Base-by-base conservation (phyloP, 2,797 vertebrate genomes). In the Danio aesculapii region DNA sequence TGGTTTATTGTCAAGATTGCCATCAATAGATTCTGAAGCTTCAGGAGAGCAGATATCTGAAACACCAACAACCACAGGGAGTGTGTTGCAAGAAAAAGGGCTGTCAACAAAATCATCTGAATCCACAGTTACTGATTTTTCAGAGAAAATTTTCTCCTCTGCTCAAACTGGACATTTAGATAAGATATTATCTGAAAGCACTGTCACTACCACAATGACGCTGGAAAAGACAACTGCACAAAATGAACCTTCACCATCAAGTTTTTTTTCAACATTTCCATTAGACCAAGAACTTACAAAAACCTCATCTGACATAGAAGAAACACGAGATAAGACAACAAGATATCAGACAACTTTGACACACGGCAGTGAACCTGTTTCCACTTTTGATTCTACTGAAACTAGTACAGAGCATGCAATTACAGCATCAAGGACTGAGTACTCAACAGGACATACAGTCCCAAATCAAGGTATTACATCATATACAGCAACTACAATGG, bases 11-110 rank as follows among this genome's bases (percentile, higher is more conserved):
- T 39, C 61, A 63, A 21, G 19, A 11, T 63, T 63, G 19, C 30
- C 61, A 21, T 61, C 21, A 10, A 11, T 66, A 46, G 83, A 83
- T 13, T 21, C 79, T 14, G 81, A 84, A 44, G 77, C 61, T 19
- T 86, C 84, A 66, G 77, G 50, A 76, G 83, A 81, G 58, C 59
- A 75, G 30, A 59, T 64, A 47, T 8, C 13, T 58, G 64, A 52
- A 55, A 43, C 0, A 53, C 7, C 63, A 55, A 66, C 74, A 76
- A 66, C 19, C 47, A 52, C 49, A n/a, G 72, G 30, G 46, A 43
- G 57, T 44, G n/a, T 21, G 11, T 10, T 46, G 3, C 16, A 44
- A 39, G 59, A 6, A 14, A 43, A 13, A 39, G 21, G 39, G 8
- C 10, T 41, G 11, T 39, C 52, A 11, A 47, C 43, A 61, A 61